Evolutionary conservation across 2,797 vertebrate species (phyloP).

Genomic region (Oreochromis grahami): DNA sequence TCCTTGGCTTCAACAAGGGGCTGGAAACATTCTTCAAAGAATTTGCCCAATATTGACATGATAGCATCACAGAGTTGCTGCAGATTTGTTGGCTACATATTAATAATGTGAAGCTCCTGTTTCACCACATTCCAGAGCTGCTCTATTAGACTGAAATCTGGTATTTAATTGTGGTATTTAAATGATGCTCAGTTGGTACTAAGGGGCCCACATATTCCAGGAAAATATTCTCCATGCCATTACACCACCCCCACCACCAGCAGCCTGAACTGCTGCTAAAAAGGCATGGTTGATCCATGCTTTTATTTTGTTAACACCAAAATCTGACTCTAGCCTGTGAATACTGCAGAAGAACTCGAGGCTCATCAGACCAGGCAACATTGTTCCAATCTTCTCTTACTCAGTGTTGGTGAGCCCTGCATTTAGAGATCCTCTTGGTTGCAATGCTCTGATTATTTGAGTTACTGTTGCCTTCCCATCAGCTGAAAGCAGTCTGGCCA

Average conservation of each 20-base stretch:
- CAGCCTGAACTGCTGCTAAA: background rate
- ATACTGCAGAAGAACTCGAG: background rate
- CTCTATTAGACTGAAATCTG: background rate
- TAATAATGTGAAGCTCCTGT: background rate
- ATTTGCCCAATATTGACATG: background rate
- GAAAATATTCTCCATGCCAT: background rate
- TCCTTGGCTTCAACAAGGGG: background rate
- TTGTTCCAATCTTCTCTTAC: background rate
- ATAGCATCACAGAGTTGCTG: background rate
- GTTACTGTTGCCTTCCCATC: background rate
- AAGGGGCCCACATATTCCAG: background rate
- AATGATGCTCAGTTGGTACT: background rate
- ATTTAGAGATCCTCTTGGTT: background rate
- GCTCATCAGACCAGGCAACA: background rate
- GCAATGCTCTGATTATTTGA: background rate
- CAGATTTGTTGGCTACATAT: background rate
- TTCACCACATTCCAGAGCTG: background rate
- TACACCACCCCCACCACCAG: fast-evolving
- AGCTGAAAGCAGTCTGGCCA: background rate
- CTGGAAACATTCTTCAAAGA: background rate
- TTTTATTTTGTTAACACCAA: background rate
- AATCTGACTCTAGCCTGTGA: background rate
- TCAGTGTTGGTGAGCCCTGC: background rate
- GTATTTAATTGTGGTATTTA: background rate
- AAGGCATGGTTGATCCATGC: background rate